Evolutionary conservation across 2,888 invertebrate species (phyloP), one percentile per base, ranked within the genome.

Genomic region (Perizoma affinitatum): DNA sequence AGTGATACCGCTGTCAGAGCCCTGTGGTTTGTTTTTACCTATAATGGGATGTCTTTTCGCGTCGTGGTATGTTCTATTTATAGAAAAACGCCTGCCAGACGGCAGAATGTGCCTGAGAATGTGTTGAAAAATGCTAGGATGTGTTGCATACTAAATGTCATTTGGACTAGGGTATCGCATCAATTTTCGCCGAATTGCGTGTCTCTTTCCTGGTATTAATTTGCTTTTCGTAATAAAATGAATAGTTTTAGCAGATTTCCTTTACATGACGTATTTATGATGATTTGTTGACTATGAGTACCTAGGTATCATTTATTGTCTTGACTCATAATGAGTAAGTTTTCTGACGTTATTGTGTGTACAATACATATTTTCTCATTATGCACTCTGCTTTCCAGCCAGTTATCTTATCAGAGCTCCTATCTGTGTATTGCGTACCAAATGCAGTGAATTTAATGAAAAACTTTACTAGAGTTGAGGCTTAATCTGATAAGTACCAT

Each of bases 1-100:
- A 86, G 79, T 83, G 82, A 79, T 81, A 83, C 79, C 76, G 78
- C 80, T 83, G 76, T 80, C 75, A 80, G 82, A 84, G 80, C 77
- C 78, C 75, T 80, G 84, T 89, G 88, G 87, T 87, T 89, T 90
- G 88, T 91, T 89, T 88, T 89, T 86, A 81, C 83, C 88, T 88
- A 75, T 86, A 87, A 86, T 87, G 84, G 90, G 88, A 83, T 75
- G 82, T 82, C 83, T 88, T 90, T 90, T 89, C 85, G 82, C 82
- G 86, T 86, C 87, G 82, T 85, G 89, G 89, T 87, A 89, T 89
- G 90, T 90, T 88, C 90, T 90, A 90, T 85, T 84, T 80, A 86
- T 91, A 90, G 91, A 82, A 74, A 84, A 88, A 85, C 78, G 83
- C 76, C 78, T 79, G 79, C 81, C 84, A 87, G 87, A 84, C 86